Base-by-base conservation (phyloP, 1,140 invertebrate species). In the Zaprionus nigranus region DNA sequence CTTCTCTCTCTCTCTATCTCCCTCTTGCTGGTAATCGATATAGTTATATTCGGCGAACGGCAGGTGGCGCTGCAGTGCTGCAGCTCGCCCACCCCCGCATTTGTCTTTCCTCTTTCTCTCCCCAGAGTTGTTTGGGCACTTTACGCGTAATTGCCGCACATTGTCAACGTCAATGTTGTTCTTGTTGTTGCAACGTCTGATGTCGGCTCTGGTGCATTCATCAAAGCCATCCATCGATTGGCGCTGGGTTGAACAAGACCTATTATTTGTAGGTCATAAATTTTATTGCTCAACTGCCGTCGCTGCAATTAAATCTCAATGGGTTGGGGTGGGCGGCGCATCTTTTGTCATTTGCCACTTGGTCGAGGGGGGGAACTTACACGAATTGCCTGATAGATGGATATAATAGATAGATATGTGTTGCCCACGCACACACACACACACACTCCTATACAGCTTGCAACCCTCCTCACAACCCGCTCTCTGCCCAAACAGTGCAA, bases 191-290 rank as follows among this genome's bases (percentile, higher is more conserved):
- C 12, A 46, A 60, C 2, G 40, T 61, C 17, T 51, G 69, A 17
- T 54, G 69, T 75, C 78, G 78, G 78, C 46, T 34, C 40, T 38
- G 26, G 36, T 15, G 68, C 74, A 86, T 86, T 87, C 84, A 87
- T 87, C 84, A 87, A 87, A 87, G 84, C 67, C n/a, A n/a, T n/a
- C 60, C 59, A 58, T 75, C 73, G 84, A 88, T 83, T 87, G 83
- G 70, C 61, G 38, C 36, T 61, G 53, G 38, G 40, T 65, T 72
- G 60, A 74, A 79, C 75, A 75, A 81, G 84, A 84, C 80, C 90
- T 82, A 91, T 91, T 91, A 91, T 91, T 91, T 91, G 90, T 91
- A 91, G 85, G 90, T 90, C 90, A 91, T 91, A 91, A 91, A 91
- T 91, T 91, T 91, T 91, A 91, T 91, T 91, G 90, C 90, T 91